A percentile compares a stretch with the other conserved stretches of the same genome.
phyloP scores from a whole-genome alignment of 2,113 vertebrate species.

The Catharus minimus region DNA sequence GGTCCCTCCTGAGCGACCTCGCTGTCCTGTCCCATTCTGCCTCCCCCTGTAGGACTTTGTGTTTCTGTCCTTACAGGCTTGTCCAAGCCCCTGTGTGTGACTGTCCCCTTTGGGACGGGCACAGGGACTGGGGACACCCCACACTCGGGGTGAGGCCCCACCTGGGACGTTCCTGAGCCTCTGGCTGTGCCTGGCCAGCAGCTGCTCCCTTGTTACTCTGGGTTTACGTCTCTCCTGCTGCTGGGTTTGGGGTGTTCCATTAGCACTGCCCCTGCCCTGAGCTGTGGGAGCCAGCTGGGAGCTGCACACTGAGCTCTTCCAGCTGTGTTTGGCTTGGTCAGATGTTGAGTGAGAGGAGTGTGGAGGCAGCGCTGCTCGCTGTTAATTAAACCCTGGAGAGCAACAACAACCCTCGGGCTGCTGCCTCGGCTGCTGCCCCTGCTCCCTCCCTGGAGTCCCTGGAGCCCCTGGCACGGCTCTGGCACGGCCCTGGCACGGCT shows the following conservation, averaged over 20 bases:
- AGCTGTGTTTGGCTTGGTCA: slow-evolving; percentile 35
- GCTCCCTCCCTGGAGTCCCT: not conserved
- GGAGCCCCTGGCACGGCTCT: not conserved
- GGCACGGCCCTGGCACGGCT: accelerated
- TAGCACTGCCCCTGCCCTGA: not conserved
- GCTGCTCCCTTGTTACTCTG: accelerated
- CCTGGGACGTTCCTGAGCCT: accelerated
- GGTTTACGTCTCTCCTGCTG: accelerated
- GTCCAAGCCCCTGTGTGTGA: accelerated
- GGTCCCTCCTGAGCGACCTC: not conserved
- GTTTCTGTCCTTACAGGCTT: accelerated
- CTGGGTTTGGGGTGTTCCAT: not conserved
- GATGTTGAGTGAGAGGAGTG: not conserved
- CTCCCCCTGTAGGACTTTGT: not conserved
- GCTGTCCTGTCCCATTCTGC: no score
- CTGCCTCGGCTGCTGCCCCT: not conserved
- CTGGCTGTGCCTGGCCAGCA: not conserved
- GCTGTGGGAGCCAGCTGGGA: not conserved
- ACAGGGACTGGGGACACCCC: accelerated
- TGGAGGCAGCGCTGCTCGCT: not conserved
- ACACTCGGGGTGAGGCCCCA: not conserved
- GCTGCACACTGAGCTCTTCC: not conserved
- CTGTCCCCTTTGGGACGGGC: accelerated
- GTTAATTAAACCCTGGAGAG: not conserved
- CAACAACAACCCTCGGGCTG: accelerated